Evolutionary conservation across 2,113 vertebrate species (phyloP), one percentile per base, ranked within the genome.

Genomic region (Colossoma macropomum): DNA sequence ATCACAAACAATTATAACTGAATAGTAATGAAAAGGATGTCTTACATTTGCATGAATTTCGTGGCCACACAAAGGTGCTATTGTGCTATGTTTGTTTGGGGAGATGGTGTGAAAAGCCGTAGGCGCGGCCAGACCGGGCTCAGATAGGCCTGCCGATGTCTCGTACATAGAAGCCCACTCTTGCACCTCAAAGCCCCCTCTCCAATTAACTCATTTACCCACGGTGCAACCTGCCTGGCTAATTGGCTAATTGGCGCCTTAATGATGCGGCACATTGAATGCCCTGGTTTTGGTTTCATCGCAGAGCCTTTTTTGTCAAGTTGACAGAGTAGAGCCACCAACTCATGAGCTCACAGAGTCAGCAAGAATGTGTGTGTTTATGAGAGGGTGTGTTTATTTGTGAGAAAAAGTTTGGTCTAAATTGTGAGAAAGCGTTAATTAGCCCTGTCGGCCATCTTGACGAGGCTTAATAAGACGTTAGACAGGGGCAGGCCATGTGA

Each of bases 171-270:
- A 72, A 50, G 70, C 88, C 87, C 87, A 50, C 68, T 83, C 90
- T 48, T 79, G 68, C 84, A 92, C 92, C 91, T 92, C 89, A 87
- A 90, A 90, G 89, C 84, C 83, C 89, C 87, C 84, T 89, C 86
- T 90, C 85, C 92, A 92, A 93, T 92, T 92, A 90, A 91, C 93
- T 92, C 86, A 89, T 94, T 94, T 94, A 94, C 89, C 91, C 88
- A 92, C 91, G 90, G 91, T 92, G 86, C 92, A 91, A 90, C 84
- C 80, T 89, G 86, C 80, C 92, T 85, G 89, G 77, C 85, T 93
- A 91, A 95, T 95, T 93, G 91, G 85, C 62, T 86, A 91, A 95
- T 94, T 94, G 91, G 87, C 68, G 84, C 88, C 89, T 91, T 92
- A 93, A 94, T 93, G 89, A 90, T 87, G 91, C 86, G n/a, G 23